Evolutionary conservation across 2,888 invertebrate species (phyloP), one percentile per base, ranked within the genome.

Genomic region (Empis stercorea): DNA sequence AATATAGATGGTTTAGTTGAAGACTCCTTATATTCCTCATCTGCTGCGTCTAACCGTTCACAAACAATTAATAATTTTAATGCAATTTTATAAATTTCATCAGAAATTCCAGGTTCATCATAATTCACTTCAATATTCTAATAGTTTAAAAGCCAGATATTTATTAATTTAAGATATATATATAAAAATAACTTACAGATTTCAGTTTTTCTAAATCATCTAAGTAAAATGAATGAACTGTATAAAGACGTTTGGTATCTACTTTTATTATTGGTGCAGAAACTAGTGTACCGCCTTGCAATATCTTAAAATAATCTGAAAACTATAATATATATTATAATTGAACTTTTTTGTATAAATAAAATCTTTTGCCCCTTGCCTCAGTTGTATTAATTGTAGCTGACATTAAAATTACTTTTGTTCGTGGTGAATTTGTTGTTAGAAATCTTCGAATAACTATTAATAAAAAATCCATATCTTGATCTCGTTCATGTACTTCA

Each of bases 401-500:
- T 0, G 94, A 95, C 95, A 96, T 96, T 3, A 96, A 72, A 44
- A 96, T 75, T 1, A 87, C 73, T 69, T 82, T 85, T 0, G 81
- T 79, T 49, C 73, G 66, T 1, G 72, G 68, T 0, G 82, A 81
- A 61, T 80, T 81, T 0, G 80, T 71, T 13, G 58, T 70, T 27
- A 91, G 68, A 41, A 93, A 73, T 57, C 84, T 86, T 52, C 86
- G 79, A 0, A 94, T 81, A 10, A 96, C 71, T 11, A 95, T 72
- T 17, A 96, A 65, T 2, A 89, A 70, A 62, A 96, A 92, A 62
- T 96, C 96, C 76, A 92, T 87, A 23, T 94, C 87, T 61, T 88
- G 83, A 56, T 87, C 87, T 36, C 96, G 74, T 66, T 96, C 96
- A 59, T 96, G 93, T 1, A 95, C 87, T 71, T 96, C 95, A 62